phyloP scores from a whole-genome alignment of 2,113 vertebrate genomes.

The Chaetodon trifascialis region DNA sequence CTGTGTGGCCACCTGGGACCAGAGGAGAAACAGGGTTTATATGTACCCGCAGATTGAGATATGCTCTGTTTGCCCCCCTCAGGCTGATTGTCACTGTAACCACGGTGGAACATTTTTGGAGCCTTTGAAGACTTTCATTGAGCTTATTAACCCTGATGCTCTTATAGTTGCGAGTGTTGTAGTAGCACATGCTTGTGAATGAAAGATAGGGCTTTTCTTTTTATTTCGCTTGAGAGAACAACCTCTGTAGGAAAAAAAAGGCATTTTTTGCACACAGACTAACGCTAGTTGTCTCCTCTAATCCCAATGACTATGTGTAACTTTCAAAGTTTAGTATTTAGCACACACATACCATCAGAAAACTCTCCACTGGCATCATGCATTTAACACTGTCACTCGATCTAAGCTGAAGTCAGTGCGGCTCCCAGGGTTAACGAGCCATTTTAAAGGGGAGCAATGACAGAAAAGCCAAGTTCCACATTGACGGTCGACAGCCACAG shows the following conservation, averaged over 20 bases:
- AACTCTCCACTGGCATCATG: conserved; percentile 46
- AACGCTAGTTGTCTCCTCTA: neutral
- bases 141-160: neutral
- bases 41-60: conserved; percentile 57
- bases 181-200: conserved; percentile 15
- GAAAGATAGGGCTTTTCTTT: neutral
- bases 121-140: conserved; percentile 57
- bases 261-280: neutral
- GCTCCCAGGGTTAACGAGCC: conserved; percentile 69
- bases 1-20: conserved; percentile 66
- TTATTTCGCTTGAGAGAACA: conserved; percentile 15
- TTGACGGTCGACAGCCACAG: conserved; percentile 57
- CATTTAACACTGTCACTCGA: conserved; percentile 72
- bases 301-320: neutral
- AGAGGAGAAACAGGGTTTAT: conserved; percentile 40
- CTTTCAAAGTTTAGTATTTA: conserved; percentile 3
- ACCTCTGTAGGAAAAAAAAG: conserved; percentile 1
- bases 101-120: conserved; percentile 38
- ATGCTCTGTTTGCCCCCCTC: conserved; percentile 22
- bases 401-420: conserved; percentile 57
- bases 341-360: conserved; percentile 44
- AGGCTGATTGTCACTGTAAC: conserved; percentile 20
- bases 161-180: conserved; percentile 9
- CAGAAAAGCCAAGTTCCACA: conserved; percentile 72
- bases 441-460: conserved; percentile 68